These are phyloP conservation scores for Caerostris extrusa DNA, from an alignment of 1,140 invertebrate genomes.

Conservation along the genomic window DNA sequence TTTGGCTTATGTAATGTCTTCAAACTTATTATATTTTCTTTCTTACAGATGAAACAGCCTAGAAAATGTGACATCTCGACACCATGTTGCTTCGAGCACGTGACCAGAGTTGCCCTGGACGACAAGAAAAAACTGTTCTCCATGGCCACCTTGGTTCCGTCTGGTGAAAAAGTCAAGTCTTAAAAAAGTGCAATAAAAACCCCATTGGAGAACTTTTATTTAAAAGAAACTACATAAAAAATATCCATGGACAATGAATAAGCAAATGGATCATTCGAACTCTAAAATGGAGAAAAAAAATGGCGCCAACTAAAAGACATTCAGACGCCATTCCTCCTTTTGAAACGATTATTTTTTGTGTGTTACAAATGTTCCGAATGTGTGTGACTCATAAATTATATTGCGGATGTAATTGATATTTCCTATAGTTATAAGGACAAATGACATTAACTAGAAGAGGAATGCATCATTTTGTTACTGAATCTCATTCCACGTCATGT, in stretches of 20 bases:
- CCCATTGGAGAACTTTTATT: neutral
- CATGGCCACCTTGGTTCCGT: slow-evolving; percentile 84
- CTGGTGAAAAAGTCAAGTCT: slow-evolving; percentile 42
- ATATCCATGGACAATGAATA: neutral
- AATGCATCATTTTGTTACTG: neutral
- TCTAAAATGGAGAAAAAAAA: neutral
- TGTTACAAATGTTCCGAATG: neutral
- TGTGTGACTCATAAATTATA: neutral
- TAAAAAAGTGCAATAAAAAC: neutral
- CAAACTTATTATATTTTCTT: no score
- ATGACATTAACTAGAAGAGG: neutral
- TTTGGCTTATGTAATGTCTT: no score
- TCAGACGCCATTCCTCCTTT: no score
- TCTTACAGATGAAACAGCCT: slow-evolving; percentile 83
- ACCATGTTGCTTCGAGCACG: slow-evolving; percentile 93
- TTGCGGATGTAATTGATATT: neutral
- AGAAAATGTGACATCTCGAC: slow-evolving; percentile 92
- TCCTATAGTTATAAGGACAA: neutral
- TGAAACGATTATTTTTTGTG: neutral
- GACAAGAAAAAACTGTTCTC: slow-evolving; percentile 87
- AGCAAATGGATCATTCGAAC: neutral
- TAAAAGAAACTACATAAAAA: neutral
- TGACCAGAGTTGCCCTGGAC: slow-evolving; percentile 89
- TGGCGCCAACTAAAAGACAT: neutral
- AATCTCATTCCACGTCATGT: neutral